Evolutionary conservation across 2,888 invertebrate species (phyloP).

Genomic region (Chorisops tibialis): DNA sequence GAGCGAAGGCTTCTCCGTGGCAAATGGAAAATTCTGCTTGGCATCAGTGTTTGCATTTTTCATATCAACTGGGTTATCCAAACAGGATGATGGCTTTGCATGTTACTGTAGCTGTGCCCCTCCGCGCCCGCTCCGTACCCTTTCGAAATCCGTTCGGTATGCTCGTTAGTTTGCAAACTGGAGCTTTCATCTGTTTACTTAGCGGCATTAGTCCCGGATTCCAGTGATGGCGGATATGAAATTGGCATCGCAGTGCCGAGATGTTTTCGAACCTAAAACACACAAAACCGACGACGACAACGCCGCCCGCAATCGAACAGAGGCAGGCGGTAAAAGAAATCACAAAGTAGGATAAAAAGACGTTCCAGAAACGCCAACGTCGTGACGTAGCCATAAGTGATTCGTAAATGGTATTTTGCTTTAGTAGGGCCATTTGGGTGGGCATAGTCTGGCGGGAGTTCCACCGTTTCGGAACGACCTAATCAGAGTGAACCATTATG

Average conservation of each 20-base stretch:
- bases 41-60: slow-evolving; percentile 10
- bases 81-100: slow-evolving; percentile 13
- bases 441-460: no score
- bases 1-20: background rate
- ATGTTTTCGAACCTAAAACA: background rate
- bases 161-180: background rate
- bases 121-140: background rate
- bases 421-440: no score
- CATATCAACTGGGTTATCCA: slow-evolving; percentile 19
- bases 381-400: no score
- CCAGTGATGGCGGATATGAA: background rate
- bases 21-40: slow-evolving; percentile 1
- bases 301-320: no score
- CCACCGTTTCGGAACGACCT: no score
- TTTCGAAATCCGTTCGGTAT: background rate
- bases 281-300: no score
- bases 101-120: background rate
- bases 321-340: no score
- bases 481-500: background rate
- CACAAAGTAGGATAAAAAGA: no score
- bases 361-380: no score
- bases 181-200: background rate
- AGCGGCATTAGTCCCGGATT: background rate
- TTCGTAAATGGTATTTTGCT: no score
- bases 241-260: slow-evolving; percentile 1